A percentile compares a stretch with the other conserved stretches of the same genome.
phyloP scores from a whole-genome alignment of 2,113 vertebrate species.

The Sitta europaea region DNA sequence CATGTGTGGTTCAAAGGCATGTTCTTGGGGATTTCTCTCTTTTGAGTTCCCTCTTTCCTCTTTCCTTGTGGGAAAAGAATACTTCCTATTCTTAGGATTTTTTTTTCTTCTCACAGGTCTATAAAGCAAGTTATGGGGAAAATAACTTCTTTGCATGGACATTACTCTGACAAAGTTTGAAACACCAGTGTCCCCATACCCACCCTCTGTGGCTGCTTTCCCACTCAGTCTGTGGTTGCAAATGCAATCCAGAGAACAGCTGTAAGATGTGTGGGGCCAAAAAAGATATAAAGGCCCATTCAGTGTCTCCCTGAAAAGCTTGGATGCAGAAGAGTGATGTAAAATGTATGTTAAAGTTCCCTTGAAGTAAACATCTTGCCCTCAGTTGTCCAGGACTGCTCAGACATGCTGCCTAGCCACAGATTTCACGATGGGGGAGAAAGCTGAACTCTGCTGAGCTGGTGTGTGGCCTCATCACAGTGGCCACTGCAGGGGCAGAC shows the following conservation, averaged over 20 bases:
- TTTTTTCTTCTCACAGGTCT: background rate
- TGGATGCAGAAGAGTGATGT: background rate
- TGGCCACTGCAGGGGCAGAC: too few relatives aligned
- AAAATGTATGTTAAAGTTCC: background rate
- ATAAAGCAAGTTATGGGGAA: background rate
- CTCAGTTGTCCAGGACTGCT: background rate
- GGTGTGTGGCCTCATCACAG: fast-evolving
- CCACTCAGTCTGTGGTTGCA: fast-evolving
- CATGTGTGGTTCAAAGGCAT: background rate
- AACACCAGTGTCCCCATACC: fast-evolving
- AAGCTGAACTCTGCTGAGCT: background rate
- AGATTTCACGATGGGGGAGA: background rate
- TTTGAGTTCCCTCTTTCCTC: background rate
- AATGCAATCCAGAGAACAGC: background rate
- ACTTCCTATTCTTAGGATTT: background rate
- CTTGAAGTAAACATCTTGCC: background rate
- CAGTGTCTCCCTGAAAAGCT: background rate
- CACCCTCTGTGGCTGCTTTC: fast-evolving
- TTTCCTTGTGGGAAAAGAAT: background rate
- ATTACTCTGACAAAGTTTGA: background rate
- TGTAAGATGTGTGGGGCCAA: fast-evolving
- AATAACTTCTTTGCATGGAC: background rate
- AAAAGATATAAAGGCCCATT: fast-evolving
- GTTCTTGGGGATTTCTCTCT: background rate
- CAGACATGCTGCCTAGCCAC: background rate